A percentile compares a stretch with the other conserved stretches of the same genome.
Evolutionary conservation across 2,113 vertebrate genomes (phyloP).

Genomic region (Misgurnus anguillicaudatus): DNA sequence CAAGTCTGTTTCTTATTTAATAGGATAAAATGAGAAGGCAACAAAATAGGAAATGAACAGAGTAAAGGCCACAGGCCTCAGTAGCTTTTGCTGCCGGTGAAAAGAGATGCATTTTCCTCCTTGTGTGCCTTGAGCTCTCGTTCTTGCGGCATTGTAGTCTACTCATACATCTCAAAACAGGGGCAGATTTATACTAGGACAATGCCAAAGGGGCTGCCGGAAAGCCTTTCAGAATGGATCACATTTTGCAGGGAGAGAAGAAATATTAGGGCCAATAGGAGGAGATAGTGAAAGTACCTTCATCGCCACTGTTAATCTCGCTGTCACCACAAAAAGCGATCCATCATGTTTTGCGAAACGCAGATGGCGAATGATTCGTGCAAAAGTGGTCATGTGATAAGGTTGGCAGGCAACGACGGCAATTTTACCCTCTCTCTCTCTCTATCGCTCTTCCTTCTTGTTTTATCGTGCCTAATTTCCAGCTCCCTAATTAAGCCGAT

Average conservation of each 20-base stretch:
- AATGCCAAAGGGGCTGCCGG: constrained; percentile 33
- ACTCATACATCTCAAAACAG: constrained; percentile 41
- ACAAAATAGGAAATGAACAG: neutral
- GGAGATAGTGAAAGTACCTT: constrained; percentile 26
- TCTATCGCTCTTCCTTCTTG: neutral
- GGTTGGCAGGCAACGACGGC: neutral
- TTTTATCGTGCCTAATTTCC: constrained; percentile 45
- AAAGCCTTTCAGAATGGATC: constrained; percentile 27
- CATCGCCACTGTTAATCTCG: neutral
- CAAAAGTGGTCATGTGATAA: neutral
- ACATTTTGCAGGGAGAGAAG: constrained; percentile 17
- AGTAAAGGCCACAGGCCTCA: constrained; percentile 9
- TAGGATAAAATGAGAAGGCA: constrained; percentile 20
- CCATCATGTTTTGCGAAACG: constrained; percentile 13
- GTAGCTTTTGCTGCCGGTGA: constrained; percentile 13
- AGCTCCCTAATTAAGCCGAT: constrained; percentile 52
- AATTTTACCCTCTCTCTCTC: neutral
- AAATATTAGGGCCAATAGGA: neutral
- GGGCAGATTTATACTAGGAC: constrained; percentile 40
- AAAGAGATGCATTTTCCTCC: constrained; percentile 18
- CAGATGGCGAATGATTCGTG: constrained; percentile 24
- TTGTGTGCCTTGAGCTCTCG: neutral
- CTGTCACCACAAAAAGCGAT: constrained; percentile 19
- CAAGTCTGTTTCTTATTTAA: constrained; percentile 37
- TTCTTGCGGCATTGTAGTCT: constrained; percentile 11